A percentile compares a stretch with the other conserved stretches of the same genome.
Conservation (phyloP, 64 coral and sea anemone genomes). For the Anthopleura sola region DNA sequence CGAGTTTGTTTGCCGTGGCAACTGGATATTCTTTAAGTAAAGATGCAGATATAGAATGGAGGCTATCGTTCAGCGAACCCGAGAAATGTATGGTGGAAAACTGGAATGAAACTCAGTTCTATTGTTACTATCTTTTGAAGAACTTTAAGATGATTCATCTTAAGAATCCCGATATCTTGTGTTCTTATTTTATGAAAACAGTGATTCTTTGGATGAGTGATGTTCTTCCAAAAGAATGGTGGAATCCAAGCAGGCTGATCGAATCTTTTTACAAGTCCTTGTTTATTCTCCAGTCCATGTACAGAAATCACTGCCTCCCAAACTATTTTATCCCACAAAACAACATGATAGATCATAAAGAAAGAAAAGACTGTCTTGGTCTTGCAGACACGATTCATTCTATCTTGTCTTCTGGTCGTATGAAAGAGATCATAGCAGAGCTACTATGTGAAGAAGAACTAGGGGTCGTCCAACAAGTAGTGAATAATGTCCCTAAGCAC, state of each 20-base stretch:
- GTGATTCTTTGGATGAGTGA: constrained; percentile 28
- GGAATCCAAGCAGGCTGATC: constrained; percentile 17
- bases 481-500: background rate
- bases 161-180: constrained; percentile 16
- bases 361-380: constrained; percentile 12
- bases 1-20: constrained; percentile 11
- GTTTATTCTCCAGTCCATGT: constrained; percentile 22
- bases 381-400: constrained; percentile 7
- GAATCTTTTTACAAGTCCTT: background rate
- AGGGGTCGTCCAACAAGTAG: background rate
- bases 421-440: constrained; percentile 22
- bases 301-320: background rate
- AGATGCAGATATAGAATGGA: constrained; percentile 21
- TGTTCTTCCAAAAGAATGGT: constrained; percentile 24
- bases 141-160: constrained; percentile 26
- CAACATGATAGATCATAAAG: constrained; percentile 17
- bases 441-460: constrained; percentile 15
- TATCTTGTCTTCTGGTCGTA: constrained; percentile 13
- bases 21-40: constrained; percentile 1
- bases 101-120: constrained; percentile 20
- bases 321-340: constrained; percentile 25
- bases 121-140: constrained; percentile 22
- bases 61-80: constrained; percentile 10
- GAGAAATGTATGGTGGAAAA: constrained; percentile 4
- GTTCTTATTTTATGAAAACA: constrained; percentile 23